Base-by-base conservation (phyloP, 2,888 invertebrate genomes). In the Agonopterix arenella region DNA sequence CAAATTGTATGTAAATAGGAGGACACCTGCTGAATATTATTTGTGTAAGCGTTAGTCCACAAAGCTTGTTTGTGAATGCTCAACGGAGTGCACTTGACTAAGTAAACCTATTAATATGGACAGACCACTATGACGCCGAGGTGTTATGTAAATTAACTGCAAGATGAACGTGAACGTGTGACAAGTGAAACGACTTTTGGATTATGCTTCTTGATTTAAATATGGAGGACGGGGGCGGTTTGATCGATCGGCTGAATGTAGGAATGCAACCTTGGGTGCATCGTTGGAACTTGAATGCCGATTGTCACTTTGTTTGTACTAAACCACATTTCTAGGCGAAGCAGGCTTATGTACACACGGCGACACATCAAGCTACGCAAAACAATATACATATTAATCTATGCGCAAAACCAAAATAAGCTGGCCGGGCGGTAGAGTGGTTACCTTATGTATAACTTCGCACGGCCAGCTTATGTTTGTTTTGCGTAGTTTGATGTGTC, bases 11-110 rank as follows among this genome's bases (percentile, higher is more conserved):
- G 86, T 85, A 81, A 88, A 89, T 88, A 81, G 59, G 73, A 71
- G 77, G 80, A 84, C 88, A 89, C 86, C 86, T 88, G 88, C 84
- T 80, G 88, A 82, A 88, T 88, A 85, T 28, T 78, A 82, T 84
- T 86, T 82, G 79, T 65, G 55, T 58, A 52, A 53, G 58, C 52
- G 52, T 71, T 63, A 69, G 70, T 64, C 68, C 67, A 64, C 66
- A 70, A 71, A 73, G 66, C 73, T 64, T 79, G 76, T 82, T 80
- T 77, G 79, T 73, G 83, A 76, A 77, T 73, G 76, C 73, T 79
- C 75, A 71, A 71, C 70, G 70, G 73, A 80, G 80, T 77, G 80
- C 78, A 76, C 80, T 80, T 74, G 76, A 68, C 77, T 81, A 77
- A 76, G 84, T 84, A 80, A 83, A 83, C 81, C 76, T 80, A 82